Evolutionary conservation across 1,140 invertebrate genomes (phyloP).

Genomic region (Caenorhabditis briggsae): DNA sequence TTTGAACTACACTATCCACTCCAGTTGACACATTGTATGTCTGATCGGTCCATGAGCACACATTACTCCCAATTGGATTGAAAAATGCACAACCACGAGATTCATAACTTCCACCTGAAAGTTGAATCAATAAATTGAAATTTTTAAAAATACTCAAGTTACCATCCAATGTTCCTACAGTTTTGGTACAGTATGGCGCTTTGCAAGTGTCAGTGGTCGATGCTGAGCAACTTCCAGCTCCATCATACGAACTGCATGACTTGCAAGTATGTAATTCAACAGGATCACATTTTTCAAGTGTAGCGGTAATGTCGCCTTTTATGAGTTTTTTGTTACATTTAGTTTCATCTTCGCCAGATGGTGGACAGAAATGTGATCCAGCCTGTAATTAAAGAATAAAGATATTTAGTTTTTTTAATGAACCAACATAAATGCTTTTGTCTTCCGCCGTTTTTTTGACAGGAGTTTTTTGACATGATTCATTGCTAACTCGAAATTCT

Average conservation of each 20-base stretch:
- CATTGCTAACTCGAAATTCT: not conserved
- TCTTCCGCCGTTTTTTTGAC: not conserved
- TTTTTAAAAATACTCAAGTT: not conserved
- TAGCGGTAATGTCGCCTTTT: not conserved
- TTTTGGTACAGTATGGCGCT: slow-evolving; percentile 38
- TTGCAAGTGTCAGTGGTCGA: slow-evolving; percentile 1
- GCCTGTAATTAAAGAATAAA: not conserved
- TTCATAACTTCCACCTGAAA: not conserved
- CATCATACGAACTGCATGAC: not conserved
- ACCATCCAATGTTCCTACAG: slow-evolving; percentile 1
- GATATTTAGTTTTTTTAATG: not conserved
- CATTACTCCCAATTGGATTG: slow-evolving; percentile 32
- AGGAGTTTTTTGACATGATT: not conserved
- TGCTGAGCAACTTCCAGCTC: slow-evolving; percentile 28
- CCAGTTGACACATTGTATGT: not conserved
- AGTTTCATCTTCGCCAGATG: not conserved
- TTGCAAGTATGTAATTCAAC: not conserved
- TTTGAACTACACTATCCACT: not conserved
- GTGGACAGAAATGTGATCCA: not conserved
- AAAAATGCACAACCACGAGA: not conserved
- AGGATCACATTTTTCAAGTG: not conserved
- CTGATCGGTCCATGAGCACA: slow-evolving; percentile 42
- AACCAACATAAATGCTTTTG: not conserved
- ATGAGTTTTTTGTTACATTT: not conserved
- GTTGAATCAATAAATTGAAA: not conserved